A percentile compares a stretch with the other conserved stretches of the same genome.
Conservation (phyloP, 2,113 vertebrate genomes). For the Erythrolamprus reginae region DNA sequence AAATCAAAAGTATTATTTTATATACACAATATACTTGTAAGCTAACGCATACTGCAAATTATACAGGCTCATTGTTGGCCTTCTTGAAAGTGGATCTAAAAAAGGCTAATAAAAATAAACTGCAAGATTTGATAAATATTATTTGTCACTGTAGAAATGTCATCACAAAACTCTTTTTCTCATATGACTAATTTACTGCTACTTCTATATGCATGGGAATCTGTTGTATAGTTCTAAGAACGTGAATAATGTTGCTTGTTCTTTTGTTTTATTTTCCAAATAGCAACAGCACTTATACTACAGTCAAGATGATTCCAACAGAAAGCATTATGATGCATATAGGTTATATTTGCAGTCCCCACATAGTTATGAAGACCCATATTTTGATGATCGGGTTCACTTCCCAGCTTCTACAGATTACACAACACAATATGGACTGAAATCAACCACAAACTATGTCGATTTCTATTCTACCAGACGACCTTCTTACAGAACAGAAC, state of each 20-base stretch:
- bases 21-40: rapidly evolving
- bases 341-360: constrained; percentile 90
- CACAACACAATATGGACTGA: constrained; percentile 83
- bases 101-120: not conserved
- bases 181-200: not conserved
- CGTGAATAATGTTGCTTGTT: not conserved
- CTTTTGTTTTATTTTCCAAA: constrained; percentile 47
- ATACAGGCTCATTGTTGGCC: not conserved
- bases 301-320: constrained; percentile 76
- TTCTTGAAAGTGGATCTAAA: not conserved
- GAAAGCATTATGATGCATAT: constrained; percentile 91
- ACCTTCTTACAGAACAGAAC: constrained; percentile 89
- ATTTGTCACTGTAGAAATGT: not conserved
- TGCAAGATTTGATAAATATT: not conserved
- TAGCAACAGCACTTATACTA: constrained; percentile 89
- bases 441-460: constrained; percentile 91
- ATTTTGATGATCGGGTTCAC: constrained; percentile 87
- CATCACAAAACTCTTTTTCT: not conserved
- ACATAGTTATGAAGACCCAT: constrained; percentile 88
- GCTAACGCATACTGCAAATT: not conserved
- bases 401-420: constrained; percentile 85
- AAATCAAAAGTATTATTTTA: not conserved
- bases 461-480: constrained; percentile 95
- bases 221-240: not conserved
- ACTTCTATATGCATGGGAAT: not conserved